These are phyloP conservation scores for Ciconia stormi DNA, from an alignment of 2,113 vertebrate species.

Conservation along the genomic window DNA sequence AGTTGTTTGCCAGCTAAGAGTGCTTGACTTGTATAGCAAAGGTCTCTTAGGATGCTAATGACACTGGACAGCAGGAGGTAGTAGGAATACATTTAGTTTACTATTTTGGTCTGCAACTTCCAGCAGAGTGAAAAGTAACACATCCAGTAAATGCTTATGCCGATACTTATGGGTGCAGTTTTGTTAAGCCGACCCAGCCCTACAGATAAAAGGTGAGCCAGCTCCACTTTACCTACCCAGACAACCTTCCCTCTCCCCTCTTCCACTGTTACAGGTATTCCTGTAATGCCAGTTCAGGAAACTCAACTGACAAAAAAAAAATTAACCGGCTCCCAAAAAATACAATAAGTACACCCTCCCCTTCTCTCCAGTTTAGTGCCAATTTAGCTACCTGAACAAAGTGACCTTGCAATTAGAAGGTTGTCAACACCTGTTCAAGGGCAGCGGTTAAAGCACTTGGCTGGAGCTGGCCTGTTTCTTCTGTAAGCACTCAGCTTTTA, in stretches of 20 bases:
- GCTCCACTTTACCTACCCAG: neutral
- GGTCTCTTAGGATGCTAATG: neutral
- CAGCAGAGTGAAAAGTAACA: neutral
- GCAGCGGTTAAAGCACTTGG: neutral
- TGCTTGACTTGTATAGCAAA: neutral
- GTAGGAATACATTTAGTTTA: neutral
- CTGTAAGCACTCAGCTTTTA: neutral
- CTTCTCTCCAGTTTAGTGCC: neutral
- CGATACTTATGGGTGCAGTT: accelerated
- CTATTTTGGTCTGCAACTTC: neutral
- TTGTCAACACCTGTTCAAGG: neutral
- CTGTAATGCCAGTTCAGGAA: neutral
- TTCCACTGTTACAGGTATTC: neutral
- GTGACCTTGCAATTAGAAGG: neutral
- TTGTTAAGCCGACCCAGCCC: neutral
- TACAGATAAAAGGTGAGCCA: neutral
- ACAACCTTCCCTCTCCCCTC: neutral
- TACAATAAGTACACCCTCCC: neutral
- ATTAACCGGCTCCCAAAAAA: neutral
- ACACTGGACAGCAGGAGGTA: neutral
- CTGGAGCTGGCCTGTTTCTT: neutral
- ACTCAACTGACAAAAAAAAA: neutral
- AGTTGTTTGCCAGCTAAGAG: neutral
- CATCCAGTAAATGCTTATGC: neutral
- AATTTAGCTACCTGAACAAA: neutral